phyloP scores from a whole-genome alignment of 2,888 invertebrate genomes.

The Cybosia mesomella region DNA sequence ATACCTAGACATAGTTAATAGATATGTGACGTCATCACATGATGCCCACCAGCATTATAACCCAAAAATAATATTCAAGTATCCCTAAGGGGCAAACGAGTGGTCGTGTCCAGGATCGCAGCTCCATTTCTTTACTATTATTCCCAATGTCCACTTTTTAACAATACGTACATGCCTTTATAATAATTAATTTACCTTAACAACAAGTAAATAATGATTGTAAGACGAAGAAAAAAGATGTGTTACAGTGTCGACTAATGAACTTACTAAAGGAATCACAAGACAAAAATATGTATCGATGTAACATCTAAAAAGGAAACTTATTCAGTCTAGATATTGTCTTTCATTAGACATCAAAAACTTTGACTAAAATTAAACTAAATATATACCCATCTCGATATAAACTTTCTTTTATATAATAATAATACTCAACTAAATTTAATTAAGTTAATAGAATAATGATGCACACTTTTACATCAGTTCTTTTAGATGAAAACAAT shows the following conservation, averaged over 20 bases:
- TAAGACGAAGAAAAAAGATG: slow-evolving; percentile 60
- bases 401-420: slow-evolving; percentile 57
- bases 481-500: slow-evolving; percentile 63
- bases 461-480: slow-evolving; percentile 69
- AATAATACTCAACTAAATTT: slow-evolving; percentile 79
- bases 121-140: slow-evolving; percentile 60
- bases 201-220: slow-evolving; percentile 68
- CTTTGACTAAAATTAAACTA: slow-evolving; percentile 73
- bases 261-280: slow-evolving; percentile 72
- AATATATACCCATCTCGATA: slow-evolving; percentile 64
- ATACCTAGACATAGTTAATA: slow-evolving; percentile 12
- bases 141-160: slow-evolving; percentile 67
- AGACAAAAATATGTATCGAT: slow-evolving; percentile 56
- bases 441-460: slow-evolving; percentile 65
- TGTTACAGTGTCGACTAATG: slow-evolving; percentile 61
- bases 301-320: slow-evolving; percentile 72
- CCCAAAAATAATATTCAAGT: slow-evolving; percentile 36
- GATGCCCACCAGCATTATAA: slow-evolving; percentile 8
- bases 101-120: slow-evolving; percentile 75
- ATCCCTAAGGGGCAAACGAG: slow-evolving; percentile 66
- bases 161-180: slow-evolving; percentile 74
- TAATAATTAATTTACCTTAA: slow-evolving; percentile 76
- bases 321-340: slow-evolving; percentile 85
- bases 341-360: slow-evolving; percentile 80
- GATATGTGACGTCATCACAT: slow-evolving; percentile 19